These are phyloP conservation scores for Thecocarcelia acutangulata DNA, from an alignment of 2,888 invertebrate genomes.

Conservation along the genomic window DNA sequence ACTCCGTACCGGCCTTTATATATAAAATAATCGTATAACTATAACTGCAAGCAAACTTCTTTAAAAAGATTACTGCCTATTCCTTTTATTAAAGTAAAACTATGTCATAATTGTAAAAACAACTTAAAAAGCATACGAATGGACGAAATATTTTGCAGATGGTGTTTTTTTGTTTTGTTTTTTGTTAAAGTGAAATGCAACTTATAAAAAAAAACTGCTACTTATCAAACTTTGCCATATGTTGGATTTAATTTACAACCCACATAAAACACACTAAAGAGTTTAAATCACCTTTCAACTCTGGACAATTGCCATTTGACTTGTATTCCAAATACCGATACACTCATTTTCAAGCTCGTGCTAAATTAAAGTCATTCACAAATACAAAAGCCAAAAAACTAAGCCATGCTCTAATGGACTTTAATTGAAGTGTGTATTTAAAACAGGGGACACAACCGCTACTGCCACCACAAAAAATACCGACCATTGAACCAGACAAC, in stretches of 20 bases:
- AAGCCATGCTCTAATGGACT: constrained; percentile 65
- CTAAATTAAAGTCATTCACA: constrained; percentile 20
- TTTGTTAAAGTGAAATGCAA: not conserved
- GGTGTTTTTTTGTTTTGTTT: constrained; percentile 39
- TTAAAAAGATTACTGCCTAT: too few species aligned
- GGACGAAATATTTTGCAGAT: constrained; percentile 27
- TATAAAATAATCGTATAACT: too few species aligned
- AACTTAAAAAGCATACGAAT: too few species aligned
- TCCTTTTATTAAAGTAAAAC: too few species aligned
- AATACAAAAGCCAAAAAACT: constrained; percentile 10
- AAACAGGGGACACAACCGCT: constrained; percentile 58
- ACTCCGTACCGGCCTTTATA: too few species aligned
- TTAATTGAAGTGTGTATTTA: constrained; percentile 33
- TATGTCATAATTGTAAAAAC: too few species aligned
- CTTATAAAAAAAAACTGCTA: constrained; percentile 12
- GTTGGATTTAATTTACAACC: constrained; percentile 36
- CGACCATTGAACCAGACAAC: constrained; percentile 39
- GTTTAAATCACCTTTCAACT: constrained; percentile 49
- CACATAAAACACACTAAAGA: constrained; percentile 49
- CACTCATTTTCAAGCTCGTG: constrained; percentile 44
- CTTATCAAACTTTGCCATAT: constrained; percentile 53
- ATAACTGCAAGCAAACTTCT: too few species aligned
- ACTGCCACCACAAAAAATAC: constrained; percentile 27
- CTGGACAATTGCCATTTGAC: constrained; percentile 56
- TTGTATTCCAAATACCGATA: constrained; percentile 52